Evolutionary conservation across 64 coral and sea anemone species (phyloP), one percentile per base, ranked within the genome.

Genomic region (Stylophora pistillata): DNA sequence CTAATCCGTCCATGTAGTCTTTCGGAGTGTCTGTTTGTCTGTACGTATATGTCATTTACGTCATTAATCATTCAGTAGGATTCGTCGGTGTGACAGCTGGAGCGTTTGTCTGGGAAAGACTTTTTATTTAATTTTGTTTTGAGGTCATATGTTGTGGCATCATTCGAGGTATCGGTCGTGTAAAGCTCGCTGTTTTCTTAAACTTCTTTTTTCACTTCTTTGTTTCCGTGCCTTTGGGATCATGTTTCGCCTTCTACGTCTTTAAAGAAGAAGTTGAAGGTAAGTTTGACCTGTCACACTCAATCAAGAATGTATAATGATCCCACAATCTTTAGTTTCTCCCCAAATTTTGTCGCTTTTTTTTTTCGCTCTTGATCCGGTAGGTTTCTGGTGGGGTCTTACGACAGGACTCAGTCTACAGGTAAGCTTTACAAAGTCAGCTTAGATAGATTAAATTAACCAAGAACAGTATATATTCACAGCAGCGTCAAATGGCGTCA

Each of bases 301-400:
- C 37, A 47, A 15, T 13, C 58, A 15, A 60, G 13, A 60, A 12
- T 60, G 11, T 13, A 13, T 60, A 13, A 15, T 15, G 13, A 12
- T 60, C 13, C 58, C 13, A 15, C 58, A 18, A 12, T 60, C 13
- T 18, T 13, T 13, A 60, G 13, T 60, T 60, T 60, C 13, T 60
- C 13, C 11, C 17, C 58, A 60, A 60, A 60, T 60, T 18, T 60
- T 60, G 58, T 60, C 13, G 13, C 13, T 9, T 9, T 28, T 4
- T 23, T n/a, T 77, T 14, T 15, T 55, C 15, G 10, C 7, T 52
- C 4, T 23, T 59, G 58, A 58, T 56, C 6, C 53, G 15, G n/a
- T 59, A 79, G 77, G 77, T 31, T 79, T 79, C 56, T 79, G 77
- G 77, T 79, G 77, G 77, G 77, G 77, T 30, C 28, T 79, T 20